phyloP scores from a whole-genome alignment of 1,140 invertebrate genomes.

The Nephila pilipes region DNA sequence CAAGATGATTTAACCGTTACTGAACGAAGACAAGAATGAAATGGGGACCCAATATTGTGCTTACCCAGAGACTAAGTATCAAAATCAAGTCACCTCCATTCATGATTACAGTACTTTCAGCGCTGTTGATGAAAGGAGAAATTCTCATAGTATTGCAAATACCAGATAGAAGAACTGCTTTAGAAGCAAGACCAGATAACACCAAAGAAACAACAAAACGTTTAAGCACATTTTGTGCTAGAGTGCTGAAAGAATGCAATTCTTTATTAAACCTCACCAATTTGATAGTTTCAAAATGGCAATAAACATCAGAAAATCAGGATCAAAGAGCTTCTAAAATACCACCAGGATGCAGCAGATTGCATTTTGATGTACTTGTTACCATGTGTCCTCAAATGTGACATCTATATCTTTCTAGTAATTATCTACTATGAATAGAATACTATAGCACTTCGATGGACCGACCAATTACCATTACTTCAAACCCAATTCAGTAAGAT shows the following conservation, averaged over 20 bases:
- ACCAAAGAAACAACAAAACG: slow-evolving; percentile 81
- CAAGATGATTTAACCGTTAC: slow-evolving; percentile 83
- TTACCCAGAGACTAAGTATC: slow-evolving; percentile 81
- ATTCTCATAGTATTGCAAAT: slow-evolving; percentile 81
- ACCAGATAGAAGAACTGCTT: slow-evolving; percentile 83
- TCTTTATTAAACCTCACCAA: slow-evolving; percentile 82
- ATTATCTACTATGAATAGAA: slow-evolving; percentile 83
- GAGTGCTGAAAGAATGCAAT: slow-evolving; percentile 80
- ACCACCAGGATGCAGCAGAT: slow-evolving; percentile 82
- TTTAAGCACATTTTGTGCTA: slow-evolving; percentile 80
- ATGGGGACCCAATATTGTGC: slow-evolving; percentile 82
- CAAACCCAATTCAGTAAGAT: slow-evolving; percentile 83
- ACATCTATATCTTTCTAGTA: slow-evolving; percentile 81
- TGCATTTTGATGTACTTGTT: slow-evolving; percentile 83
- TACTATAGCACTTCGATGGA: slow-evolving; percentile 81
- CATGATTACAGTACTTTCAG: slow-evolving; percentile 83
- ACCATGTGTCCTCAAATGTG: slow-evolving; percentile 81
- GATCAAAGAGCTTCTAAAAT: slow-evolving; percentile 82
- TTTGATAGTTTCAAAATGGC: slow-evolving; percentile 83
- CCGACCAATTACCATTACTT: slow-evolving; percentile 81
- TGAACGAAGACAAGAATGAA: slow-evolving; percentile 83
- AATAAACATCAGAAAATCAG: slow-evolving; percentile 82
- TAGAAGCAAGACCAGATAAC: slow-evolving; percentile 81
- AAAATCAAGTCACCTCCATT: slow-evolving; percentile 84
- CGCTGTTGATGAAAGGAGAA: slow-evolving; percentile 82